Base-by-base conservation (phyloP, 2,888 invertebrate species). In the Synanthedon vespiformis region DNA sequence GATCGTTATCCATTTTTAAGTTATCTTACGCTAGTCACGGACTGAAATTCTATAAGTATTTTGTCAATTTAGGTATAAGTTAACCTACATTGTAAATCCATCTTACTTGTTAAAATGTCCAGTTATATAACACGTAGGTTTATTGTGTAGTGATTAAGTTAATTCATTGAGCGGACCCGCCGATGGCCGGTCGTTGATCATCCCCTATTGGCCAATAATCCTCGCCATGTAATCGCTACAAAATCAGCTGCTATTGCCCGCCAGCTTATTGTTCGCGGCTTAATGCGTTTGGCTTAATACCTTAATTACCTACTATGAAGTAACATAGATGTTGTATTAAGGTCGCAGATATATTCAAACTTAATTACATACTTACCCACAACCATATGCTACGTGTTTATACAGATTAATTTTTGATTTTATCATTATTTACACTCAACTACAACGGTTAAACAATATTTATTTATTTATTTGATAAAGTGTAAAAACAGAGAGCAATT, bases 201-300 rank as follows among this genome's bases (percentile, higher is more conserved):
- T 65, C 62, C 65, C 61, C 62, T 48, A 49, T 50, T 52, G 55
- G 56, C 56, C 60, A 62, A 64, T 62, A 61, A 61, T 61, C 63
- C 60, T 57, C 55, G 53, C 67, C 63, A 63, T 66, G 67, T 71
- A 72, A 74, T 74, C 72, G 66, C 63, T 68, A 67, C 65, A 60
- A 69, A 72, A 75, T 72, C 70, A 70, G 67, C 64, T 65, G 66
- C 65, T 68, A 67, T 73, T 70, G 44, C 44, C 44, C 13, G 44
- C n/a, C 44, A 44, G 44, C 44, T 44, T 44, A 44, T 44, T 44
- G 44, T 44, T 44, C 44, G 12, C 44, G 44, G 44, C 44, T 44
- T 44, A 44, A 44, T 44, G 44, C 14, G 44, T 44, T 44, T 44
- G 44, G 44, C 44, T 13, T 44, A 44, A 44, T 44, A 14, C 44